phyloP scores from a whole-genome alignment of 2,888 invertebrate genomes.

The Synergus laeviventris region DNA sequence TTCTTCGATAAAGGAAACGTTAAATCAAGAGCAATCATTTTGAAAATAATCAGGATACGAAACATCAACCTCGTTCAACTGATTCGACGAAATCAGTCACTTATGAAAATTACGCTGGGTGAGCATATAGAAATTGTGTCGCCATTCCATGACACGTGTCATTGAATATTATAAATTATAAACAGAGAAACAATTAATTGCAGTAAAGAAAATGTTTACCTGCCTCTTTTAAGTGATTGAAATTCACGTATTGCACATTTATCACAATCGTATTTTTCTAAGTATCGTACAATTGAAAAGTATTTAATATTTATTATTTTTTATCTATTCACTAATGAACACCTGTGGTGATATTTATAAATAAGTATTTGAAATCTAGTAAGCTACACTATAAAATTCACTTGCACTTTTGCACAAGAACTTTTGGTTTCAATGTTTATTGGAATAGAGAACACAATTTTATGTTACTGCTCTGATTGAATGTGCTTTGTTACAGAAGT shows the following conservation, averaged over 20 bases:
- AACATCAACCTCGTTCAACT: slow-evolving; percentile 29
- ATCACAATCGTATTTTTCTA: background rate
- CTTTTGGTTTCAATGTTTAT: background rate
- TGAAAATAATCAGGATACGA: slow-evolving; percentile 8
- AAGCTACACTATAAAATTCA: slow-evolving; percentile 6
- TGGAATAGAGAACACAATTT: background rate
- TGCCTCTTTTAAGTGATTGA: background rate
- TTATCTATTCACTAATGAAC: background rate
- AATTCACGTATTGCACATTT: background rate
- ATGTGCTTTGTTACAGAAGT: background rate
- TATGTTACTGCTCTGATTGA: slow-evolving; percentile 12
- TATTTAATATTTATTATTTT: background rate
- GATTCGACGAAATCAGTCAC: slow-evolving; percentile 22
- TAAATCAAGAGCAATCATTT: slow-evolving; percentile 20
- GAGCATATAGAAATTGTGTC: slow-evolving; percentile 6
- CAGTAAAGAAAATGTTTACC: slow-evolving; percentile 1
- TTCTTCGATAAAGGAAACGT: slow-evolving; percentile 19
- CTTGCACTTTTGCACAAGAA: slow-evolving; percentile 25
- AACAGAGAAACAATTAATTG: slow-evolving; percentile 2
- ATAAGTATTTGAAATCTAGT: background rate
- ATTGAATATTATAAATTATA: background rate
- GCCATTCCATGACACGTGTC: slow-evolving; percentile 4
- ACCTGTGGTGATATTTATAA: background rate
- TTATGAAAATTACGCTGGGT: slow-evolving; percentile 24
- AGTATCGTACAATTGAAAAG: background rate